phyloP scores from a whole-genome alignment of 2,797 vertebrate genomes.

The Tapirus indicus region DNA sequence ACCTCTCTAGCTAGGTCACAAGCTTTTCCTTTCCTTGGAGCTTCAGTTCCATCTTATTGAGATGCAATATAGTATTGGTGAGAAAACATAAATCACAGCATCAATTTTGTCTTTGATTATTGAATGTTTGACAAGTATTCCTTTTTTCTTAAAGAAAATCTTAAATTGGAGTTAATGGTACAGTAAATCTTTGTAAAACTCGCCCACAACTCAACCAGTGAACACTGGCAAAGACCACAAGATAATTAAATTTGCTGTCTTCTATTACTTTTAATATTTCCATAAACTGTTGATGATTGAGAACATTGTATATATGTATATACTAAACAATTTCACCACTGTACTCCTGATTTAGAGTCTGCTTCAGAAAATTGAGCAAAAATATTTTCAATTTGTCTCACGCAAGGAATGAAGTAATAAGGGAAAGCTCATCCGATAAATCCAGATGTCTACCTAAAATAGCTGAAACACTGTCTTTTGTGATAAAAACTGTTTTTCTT shows the following conservation, averaged over 20 bases:
- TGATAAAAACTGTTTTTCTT: not conserved
- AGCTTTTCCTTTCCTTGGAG: not conserved
- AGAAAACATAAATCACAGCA: conserved; percentile 36
- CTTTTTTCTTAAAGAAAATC: not conserved
- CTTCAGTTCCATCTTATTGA: not conserved
- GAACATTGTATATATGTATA: not conserved
- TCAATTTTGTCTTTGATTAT: not conserved
- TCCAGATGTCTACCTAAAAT: not conserved
- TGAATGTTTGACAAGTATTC: not conserved
- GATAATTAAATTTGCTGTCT: not conserved
- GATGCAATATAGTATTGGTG: not conserved
- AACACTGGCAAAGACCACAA: not conserved
- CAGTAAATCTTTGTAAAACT: conserved; percentile 21
- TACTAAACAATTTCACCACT: not conserved
- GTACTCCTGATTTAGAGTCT: not conserved
- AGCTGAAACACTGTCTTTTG: not conserved
- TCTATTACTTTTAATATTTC: conserved; percentile 38
- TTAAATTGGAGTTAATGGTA: not conserved
- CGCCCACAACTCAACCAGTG: not conserved
- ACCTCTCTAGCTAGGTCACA: not conserved
- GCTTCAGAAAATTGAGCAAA: not conserved
- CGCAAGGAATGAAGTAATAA: not conserved
- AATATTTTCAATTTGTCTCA: not conserved
- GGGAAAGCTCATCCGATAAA: not conserved
- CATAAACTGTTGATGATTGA: not conserved